Conservation (phyloP, 2,888 invertebrate genomes). For the Pheosia tremula region DNA sequence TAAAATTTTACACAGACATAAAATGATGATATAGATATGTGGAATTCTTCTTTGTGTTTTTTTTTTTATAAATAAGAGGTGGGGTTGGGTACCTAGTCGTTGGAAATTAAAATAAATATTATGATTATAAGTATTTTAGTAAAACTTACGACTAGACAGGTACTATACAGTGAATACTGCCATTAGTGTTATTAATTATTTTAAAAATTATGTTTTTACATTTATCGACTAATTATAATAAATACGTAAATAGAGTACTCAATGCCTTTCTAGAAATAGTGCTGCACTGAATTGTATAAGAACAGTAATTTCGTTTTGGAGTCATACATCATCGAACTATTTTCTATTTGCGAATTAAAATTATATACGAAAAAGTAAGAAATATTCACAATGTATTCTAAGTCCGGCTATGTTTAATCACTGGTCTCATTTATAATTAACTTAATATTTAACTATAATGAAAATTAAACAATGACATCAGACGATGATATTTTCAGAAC, state of each 20-base stretch:
- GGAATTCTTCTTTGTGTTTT: conserved; percentile 21
- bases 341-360: not conserved
- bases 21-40: conserved; percentile 23
- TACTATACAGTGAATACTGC: conserved; percentile 82
- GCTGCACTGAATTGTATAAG: not conserved
- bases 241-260: conserved; percentile 42
- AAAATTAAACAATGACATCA: conserved; percentile 7
- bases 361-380: not conserved
- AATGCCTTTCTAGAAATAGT: conserved; percentile 17
- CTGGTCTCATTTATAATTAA: conserved; percentile 30
- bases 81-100: conserved; percentile 48
- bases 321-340: too few species aligned
- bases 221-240: conserved; percentile 19
- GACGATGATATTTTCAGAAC: too few species aligned
- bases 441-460: conserved; percentile 27
- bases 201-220: conserved; percentile 34
- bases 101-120: conserved; percentile 46
- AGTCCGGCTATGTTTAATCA: conserved; percentile 4
- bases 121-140: conserved; percentile 32
- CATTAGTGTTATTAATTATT: conserved; percentile 41
- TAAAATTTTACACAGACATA: conserved; percentile 27
- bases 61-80: conserved; percentile 46
- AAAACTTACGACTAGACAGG: conserved; percentile 81
- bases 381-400: conserved; percentile 1
- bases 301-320: too few species aligned